These are phyloP conservation scores for Myopa testacea DNA, from an alignment of 2,888 invertebrate species.

Conservation along the genomic window DNA sequence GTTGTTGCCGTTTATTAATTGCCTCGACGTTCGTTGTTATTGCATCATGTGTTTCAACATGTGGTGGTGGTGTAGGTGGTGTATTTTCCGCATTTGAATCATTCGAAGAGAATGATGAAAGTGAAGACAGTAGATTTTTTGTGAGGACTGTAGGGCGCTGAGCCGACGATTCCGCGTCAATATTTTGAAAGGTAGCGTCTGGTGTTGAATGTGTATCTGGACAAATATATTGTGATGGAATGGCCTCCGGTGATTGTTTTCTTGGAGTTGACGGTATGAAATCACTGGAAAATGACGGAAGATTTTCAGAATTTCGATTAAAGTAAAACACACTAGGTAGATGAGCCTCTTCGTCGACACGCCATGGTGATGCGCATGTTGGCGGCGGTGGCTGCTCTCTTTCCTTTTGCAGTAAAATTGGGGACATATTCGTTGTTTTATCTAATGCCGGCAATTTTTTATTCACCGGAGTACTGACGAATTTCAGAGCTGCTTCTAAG, in stretches of 20 bases:
- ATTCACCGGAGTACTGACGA: constrained; percentile 59
- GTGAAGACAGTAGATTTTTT: neutral
- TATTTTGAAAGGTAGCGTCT: neutral
- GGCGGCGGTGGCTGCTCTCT: neutral
- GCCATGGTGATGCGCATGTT: constrained; percentile 61
- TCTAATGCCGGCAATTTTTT: constrained; percentile 30
- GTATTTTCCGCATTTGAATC: constrained; percentile 63
- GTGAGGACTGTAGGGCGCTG: neutral
- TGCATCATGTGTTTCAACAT: neutral
- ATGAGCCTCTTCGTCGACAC: constrained; percentile 57
- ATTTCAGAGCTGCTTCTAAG: constrained; percentile 55
- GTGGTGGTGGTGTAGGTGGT: constrained; percentile 46
- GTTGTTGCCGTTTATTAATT: constrained; percentile 51
- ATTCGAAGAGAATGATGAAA: constrained; percentile 52
- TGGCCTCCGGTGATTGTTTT: constrained; percentile 41
- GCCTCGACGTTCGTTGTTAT: constrained; percentile 44
- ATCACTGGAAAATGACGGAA: constrained; percentile 66
- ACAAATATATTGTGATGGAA: neutral
- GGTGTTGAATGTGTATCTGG: neutral
- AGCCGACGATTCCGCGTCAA: neutral
- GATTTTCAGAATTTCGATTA: constrained; percentile 56
- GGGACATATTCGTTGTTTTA: constrained; percentile 48
- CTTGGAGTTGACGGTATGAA: constrained; percentile 54
- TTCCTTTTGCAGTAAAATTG: constrained; percentile 46
- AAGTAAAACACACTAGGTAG: constrained; percentile 61